phyloP scores from a whole-genome alignment of 2,113 vertebrate genomes.

The Neogobius melanostomus region DNA sequence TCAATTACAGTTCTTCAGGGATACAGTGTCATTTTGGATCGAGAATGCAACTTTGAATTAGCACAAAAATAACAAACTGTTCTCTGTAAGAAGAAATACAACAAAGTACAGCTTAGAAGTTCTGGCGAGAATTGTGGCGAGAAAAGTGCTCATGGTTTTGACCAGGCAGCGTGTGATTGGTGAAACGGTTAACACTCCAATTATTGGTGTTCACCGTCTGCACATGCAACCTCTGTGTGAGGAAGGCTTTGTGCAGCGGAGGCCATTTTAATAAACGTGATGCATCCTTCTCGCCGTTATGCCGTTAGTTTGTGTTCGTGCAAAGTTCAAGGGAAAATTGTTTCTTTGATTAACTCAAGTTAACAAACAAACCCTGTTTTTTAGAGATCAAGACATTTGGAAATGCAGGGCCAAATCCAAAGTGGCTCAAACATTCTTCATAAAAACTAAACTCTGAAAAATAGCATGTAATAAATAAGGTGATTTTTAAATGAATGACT shows the following conservation, averaged over 20 bases:
- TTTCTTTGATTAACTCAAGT: slow-evolving; percentile 28
- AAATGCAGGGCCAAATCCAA: slow-evolving; percentile 31
- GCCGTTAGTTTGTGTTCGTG: slow-evolving; percentile 19
- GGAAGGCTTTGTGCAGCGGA: slow-evolving; percentile 26
- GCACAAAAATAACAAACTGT: slow-evolving; percentile 60
- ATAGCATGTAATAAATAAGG: no score
- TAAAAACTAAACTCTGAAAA: background rate
- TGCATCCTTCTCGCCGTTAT: slow-evolving; percentile 16
- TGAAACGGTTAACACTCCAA: slow-evolving; percentile 58
- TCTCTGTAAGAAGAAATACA: slow-evolving; percentile 12
- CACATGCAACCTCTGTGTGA: slow-evolving; percentile 29
- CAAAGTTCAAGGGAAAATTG: background rate
- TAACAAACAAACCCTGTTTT: slow-evolving; percentile 37
- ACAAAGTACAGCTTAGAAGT: slow-evolving; percentile 48
- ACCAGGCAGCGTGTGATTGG: slow-evolving; percentile 51
- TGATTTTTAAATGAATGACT: no score
- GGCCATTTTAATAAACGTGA: slow-evolving; percentile 37
- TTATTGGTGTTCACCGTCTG: slow-evolving; percentile 51
- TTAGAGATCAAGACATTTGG: slow-evolving; percentile 9
- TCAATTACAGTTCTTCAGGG: slow-evolving; percentile 62
- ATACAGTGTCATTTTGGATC: slow-evolving; percentile 51
- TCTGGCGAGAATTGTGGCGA: slow-evolving; percentile 32
- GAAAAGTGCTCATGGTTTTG: slow-evolving; percentile 41
- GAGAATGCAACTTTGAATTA: slow-evolving; percentile 66
- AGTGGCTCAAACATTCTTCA: background rate